phyloP scores from a whole-genome alignment of 2,113 vertebrate species.

The Pimephales promelas region DNA sequence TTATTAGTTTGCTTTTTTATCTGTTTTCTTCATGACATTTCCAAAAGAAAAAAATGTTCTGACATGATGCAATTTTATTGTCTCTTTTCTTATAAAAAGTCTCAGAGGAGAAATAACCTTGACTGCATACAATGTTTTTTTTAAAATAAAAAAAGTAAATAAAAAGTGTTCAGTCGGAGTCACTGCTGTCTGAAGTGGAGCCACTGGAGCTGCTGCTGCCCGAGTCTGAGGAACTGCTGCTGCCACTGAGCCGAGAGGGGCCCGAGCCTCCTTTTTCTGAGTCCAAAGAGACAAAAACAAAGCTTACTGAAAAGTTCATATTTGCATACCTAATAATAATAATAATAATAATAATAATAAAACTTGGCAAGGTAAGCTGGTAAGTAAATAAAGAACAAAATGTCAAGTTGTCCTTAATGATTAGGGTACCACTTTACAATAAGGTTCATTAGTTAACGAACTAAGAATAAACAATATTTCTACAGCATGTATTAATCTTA shows the following conservation, averaged over 20 bases:
- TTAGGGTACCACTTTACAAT: too few species aligned
- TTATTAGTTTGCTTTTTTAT: conserved; percentile 11
- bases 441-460: too few species aligned
- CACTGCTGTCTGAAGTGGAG: conserved; percentile 88
- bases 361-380: too few species aligned
- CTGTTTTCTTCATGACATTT: conserved; percentile 42
- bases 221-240: conserved; percentile 86
- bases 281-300: neutral
- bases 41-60: conserved; percentile 44
- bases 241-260: conserved; percentile 76
- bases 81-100: conserved; percentile 54
- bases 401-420: neutral
- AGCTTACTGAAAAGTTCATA: neutral
- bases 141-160: conserved; percentile 33
- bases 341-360: too few species aligned
- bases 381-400: neutral
- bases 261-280: conserved; percentile 80
- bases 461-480: too few species aligned
- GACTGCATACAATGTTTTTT: conserved; percentile 56
- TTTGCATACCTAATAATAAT: neutral
- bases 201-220: conserved; percentile 84
- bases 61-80: conserved; percentile 53
- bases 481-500: too few species aligned
- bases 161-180: conserved; percentile 73
- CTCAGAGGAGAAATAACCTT: conserved; percentile 51